These are phyloP conservation scores for Clepsis dumicolana DNA, from an alignment of 2,888 invertebrate genomes.

Conservation along the genomic window DNA sequence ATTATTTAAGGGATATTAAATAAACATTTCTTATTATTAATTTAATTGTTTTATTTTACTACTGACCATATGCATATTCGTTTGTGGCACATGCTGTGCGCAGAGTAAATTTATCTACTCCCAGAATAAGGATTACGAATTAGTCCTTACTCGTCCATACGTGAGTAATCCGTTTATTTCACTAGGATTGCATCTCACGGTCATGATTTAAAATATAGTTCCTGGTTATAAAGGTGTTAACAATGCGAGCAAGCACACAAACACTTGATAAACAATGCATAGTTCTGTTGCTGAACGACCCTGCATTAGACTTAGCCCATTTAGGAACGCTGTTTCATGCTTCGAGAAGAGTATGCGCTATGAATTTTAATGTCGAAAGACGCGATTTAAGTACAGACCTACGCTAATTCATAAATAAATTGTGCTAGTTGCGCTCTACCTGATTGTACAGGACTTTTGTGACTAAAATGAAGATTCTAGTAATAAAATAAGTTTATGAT, in stretches of 20 bases:
- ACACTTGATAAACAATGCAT: constrained; percentile 34
- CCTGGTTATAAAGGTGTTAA: constrained; percentile 36
- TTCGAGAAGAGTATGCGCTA: constrained; percentile 21
- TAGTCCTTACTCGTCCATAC: no score
- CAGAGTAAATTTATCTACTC: no score
- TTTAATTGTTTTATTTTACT: background rate
- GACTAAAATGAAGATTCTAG: no score
- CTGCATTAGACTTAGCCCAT: constrained; percentile 31
- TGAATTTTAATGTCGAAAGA: constrained; percentile 35
- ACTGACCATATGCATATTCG: background rate
- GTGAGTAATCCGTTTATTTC: no score
- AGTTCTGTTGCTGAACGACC: constrained; percentile 34
- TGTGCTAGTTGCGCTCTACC: background rate
- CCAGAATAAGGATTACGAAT: no score
- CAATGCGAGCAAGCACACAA: constrained; percentile 3
- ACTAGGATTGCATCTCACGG: no score
- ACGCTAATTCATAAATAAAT: background rate
- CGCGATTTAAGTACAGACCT: background rate
- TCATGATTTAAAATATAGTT: constrained; percentile 19
- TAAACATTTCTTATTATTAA: constrained; percentile 25
- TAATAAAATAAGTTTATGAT: no score
- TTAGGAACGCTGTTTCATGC: constrained; percentile 37
- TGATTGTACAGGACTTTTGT: no score
- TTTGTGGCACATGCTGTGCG: no score
- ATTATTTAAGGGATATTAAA: constrained; percentile 13